Conservation (phyloP, 2,888 invertebrate species). For the Euspilapteryx auroguttella region DNA sequence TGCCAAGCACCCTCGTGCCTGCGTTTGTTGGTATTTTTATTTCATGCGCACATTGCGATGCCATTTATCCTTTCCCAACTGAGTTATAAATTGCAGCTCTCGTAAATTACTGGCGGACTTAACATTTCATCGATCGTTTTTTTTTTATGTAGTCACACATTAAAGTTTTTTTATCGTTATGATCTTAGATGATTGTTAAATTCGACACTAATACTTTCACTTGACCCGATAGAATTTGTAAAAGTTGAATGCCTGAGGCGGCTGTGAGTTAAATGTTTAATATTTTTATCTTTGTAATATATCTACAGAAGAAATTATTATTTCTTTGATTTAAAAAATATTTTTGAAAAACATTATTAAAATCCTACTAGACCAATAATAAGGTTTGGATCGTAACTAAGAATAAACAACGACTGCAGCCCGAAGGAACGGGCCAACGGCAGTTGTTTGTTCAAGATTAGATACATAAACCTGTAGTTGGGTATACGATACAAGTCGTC, state of each 20-base stretch:
- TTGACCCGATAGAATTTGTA: too few species aligned
- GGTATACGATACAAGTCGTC: constrained; percentile 15
- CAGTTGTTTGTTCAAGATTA: constrained; percentile 34
- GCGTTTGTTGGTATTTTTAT: constrained; percentile 32
- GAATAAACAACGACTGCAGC: constrained; percentile 29
- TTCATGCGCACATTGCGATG: constrained; percentile 30
- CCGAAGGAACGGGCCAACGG: constrained; percentile 15
- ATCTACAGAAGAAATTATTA: too few species aligned
- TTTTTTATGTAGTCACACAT: constrained; percentile 7
- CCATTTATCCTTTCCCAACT: constrained; percentile 21
- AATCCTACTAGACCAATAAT: too few species aligned
- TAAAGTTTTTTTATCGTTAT: too few species aligned
- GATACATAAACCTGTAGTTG: constrained; percentile 28
- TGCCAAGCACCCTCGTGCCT: constrained; percentile 28
- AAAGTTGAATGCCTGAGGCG: too few species aligned
- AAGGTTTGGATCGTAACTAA: too few species aligned
- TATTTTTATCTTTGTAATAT: too few species aligned
- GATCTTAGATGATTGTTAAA: too few species aligned
- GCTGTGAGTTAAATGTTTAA: too few species aligned
- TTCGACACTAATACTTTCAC: too few species aligned
- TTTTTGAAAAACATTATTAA: too few species aligned
- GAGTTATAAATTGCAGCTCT: constrained; percentile 11
- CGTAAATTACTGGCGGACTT: constrained; percentile 3
- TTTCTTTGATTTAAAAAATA: too few species aligned
- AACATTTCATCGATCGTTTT: constrained; percentile 2